These are phyloP conservation scores for Pinna nobilis DNA, from an alignment of 1,140 invertebrate genomes.

Conservation along the genomic window DNA sequence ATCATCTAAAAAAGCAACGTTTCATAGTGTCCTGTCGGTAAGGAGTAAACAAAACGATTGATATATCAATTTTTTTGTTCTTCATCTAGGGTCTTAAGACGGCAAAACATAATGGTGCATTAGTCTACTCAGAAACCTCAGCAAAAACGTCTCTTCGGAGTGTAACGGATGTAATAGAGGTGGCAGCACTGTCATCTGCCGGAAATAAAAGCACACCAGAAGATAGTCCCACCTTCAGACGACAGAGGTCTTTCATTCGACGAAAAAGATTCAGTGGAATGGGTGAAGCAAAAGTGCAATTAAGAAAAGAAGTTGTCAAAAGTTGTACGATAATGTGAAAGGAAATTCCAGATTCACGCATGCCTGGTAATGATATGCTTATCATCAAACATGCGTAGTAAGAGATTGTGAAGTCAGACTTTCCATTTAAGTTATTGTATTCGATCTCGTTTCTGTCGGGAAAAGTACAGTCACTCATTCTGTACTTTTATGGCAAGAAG, in stretches of 20 bases:
- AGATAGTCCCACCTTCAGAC: constrained; percentile 51
- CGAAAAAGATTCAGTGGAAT: constrained; percentile 67
- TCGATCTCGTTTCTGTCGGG: too few relatives aligned
- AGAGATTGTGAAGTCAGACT: too few relatives aligned
- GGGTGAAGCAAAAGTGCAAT: constrained; percentile 62
- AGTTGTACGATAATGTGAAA: constrained; percentile 68
- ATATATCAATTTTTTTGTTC: too few relatives aligned
- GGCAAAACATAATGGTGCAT: constrained; percentile 80
- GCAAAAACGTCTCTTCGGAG: constrained; percentile 79
- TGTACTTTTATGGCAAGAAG: too few relatives aligned
- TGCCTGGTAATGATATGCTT: too few relatives aligned
- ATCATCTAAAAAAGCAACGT: not conserved
- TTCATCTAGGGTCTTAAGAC: constrained; percentile 64
- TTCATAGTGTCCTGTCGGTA: too few relatives aligned
- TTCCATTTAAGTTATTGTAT: too few relatives aligned
- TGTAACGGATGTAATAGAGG: constrained; percentile 81
- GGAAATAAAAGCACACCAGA: constrained; percentile 72
- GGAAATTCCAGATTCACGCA: too few relatives aligned
- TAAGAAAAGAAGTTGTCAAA: constrained; percentile 68
- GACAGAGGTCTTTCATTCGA: constrained; percentile 67
- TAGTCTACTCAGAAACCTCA: constrained; percentile 82
- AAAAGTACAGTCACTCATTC: too few relatives aligned
- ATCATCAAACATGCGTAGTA: too few relatives aligned
- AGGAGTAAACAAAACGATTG: not conserved
- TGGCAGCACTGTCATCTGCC: constrained; percentile 80